These are phyloP conservation scores for Cardiocondyla obscurior DNA, from an alignment of 1,140 invertebrate species.

Conservation along the genomic window DNA sequence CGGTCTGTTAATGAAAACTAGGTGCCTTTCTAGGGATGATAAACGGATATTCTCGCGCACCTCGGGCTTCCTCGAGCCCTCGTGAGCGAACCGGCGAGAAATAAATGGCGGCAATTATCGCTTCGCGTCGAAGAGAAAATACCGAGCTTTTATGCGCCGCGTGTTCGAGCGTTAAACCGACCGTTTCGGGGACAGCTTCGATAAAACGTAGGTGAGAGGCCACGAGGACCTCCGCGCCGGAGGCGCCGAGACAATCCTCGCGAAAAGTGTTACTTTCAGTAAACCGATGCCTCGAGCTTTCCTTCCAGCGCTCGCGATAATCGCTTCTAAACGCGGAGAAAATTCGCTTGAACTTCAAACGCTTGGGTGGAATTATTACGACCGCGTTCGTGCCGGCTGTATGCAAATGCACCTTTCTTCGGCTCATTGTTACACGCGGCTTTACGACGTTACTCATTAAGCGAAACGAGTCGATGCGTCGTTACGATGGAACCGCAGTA, in stretches of 20 bases:
- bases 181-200: slow-evolving; percentile 33
- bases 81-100: neutral
- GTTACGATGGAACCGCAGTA: slow-evolving; percentile 3
- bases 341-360: slow-evolving; percentile 17
- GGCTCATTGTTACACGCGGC: slow-evolving; percentile 17
- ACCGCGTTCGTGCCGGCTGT: neutral
- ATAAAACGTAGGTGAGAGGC: neutral
- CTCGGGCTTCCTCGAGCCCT: neutral
- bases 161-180: slow-evolving; percentile 33
- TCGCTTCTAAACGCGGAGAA: slow-evolving; percentile 6
- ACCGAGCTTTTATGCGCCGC: slow-evolving; percentile 6
- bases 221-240: neutral
- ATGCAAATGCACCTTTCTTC: slow-evolving; percentile 37
- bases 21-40: neutral
- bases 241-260: neutral
- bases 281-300: neutral
- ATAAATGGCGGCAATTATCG: slow-evolving; percentile 34
- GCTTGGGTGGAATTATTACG: neutral
- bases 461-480: neutral
- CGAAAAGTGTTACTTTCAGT: neutral
- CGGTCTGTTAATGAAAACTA: neutral
- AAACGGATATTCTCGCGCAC: neutral
- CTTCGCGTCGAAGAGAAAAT: slow-evolving; percentile 22
- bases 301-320: neutral
- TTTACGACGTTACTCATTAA: slow-evolving; percentile 13